Evolutionary conservation across 37 sponge, comb jelly and placozoan genomes (phyloP).

Genomic region (Ianthella basta): DNA sequence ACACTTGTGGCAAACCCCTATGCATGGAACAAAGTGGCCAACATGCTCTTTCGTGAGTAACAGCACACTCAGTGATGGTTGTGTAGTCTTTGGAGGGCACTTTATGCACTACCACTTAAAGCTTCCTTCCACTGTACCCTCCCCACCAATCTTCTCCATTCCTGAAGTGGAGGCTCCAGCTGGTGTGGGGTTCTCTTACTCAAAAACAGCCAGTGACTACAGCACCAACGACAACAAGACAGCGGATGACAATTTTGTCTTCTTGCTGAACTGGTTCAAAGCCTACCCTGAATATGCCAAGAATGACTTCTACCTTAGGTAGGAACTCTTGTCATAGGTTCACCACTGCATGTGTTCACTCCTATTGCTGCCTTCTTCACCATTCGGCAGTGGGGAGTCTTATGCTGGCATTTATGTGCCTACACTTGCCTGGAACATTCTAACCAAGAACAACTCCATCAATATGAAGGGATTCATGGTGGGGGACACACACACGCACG

Average conservation of each 20-base stretch:
- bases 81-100: too few relatives aligned
- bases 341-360: too few relatives aligned
- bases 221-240: constrained; percentile 65
- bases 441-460: constrained; percentile 39
- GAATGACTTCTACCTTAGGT: constrained; percentile 80
- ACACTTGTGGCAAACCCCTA: constrained; percentile 63
- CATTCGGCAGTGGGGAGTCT: constrained; percentile 69
- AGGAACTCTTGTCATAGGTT: neutral
- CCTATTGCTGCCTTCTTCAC: neutral
- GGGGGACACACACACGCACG: neutral
- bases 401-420: constrained; percentile 89
- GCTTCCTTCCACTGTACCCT: too few relatives aligned
- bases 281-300: constrained; percentile 62
- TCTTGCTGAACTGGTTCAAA: constrained; percentile 68
- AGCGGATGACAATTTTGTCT: constrained; percentile 72
- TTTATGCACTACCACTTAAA: too few relatives aligned
- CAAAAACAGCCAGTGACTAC: constrained; percentile 65
- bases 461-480: constrained; percentile 82
- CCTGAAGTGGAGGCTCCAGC: constrained; percentile 78
- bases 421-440: constrained; percentile 51
- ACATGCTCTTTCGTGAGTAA: constrained; percentile 67
- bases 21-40: constrained; percentile 73
- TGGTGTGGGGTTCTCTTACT: constrained; percentile 87
- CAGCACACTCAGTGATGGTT: too few relatives aligned
- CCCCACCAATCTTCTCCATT: neutral